A percentile compares a stretch with the other conserved stretches of the same genome.
Conservation (phyloP, 1,140 invertebrate genomes). For the Drosophila malerkotliana region DNA sequence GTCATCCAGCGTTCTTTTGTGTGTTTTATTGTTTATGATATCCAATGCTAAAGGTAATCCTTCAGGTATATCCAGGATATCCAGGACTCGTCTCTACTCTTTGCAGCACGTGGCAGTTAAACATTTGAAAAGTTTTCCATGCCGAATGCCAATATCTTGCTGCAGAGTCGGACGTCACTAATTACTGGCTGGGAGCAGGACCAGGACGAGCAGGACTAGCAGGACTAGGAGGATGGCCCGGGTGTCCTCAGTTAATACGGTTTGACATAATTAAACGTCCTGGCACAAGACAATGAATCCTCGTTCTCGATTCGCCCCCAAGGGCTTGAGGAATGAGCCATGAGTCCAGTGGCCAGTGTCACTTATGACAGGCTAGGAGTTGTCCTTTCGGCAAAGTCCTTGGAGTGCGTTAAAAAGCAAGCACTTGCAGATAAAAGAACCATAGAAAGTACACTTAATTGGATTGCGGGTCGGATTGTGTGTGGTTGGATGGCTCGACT, state of each 20-base stretch:
- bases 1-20: no score
- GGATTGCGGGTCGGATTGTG: constrained; percentile 46
- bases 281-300: constrained; percentile 8
- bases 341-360: constrained; percentile 4
- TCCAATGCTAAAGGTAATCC: no score
- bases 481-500: constrained; percentile 14
- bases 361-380: constrained; percentile 46
- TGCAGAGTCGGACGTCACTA: constrained; percentile 16
- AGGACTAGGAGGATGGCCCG: no score
- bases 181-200: constrained; percentile 22
- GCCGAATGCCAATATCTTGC: constrained; percentile 28
- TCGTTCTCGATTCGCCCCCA: constrained; percentile 2
- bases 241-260: constrained; percentile 24
- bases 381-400: constrained; percentile 1
- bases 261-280: constrained; percentile 56
- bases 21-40: no score
- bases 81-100: not conserved
- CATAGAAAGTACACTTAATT: constrained; percentile 56
- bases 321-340: not conserved
- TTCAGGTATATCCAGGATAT: no score
- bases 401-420: constrained; percentile 39
- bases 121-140: constrained; percentile 21
- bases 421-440: constrained; percentile 46
- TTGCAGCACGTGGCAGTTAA: constrained; percentile 19
- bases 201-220: not conserved